These are phyloP conservation scores for Oligia fasciuncula DNA, from an alignment of 2,888 invertebrate species.

Conservation along the genomic window DNA sequence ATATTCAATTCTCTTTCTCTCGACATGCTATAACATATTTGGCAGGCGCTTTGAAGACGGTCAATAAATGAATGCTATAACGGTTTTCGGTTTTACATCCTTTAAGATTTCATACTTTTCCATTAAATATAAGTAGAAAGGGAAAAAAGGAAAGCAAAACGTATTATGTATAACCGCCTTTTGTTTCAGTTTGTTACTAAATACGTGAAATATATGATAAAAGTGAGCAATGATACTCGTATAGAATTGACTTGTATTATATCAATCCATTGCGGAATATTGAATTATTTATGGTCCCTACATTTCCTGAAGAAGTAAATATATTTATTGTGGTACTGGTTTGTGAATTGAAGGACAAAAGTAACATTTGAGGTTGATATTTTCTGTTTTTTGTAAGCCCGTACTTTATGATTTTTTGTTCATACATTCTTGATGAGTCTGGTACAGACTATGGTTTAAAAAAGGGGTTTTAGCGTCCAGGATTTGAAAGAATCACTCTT, in stretches of 20 bases:
- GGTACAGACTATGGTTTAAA: not conserved
- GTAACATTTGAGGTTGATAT: not conserved
- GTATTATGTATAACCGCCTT: constrained; percentile 23
- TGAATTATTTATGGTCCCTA: constrained; percentile 46
- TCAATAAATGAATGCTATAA: not conserved
- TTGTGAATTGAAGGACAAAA: constrained; percentile 26
- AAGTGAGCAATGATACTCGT: constrained; percentile 36
- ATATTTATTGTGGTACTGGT: constrained; percentile 31
- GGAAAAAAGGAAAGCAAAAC: constrained; percentile 2
- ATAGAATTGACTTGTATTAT: constrained; percentile 36
- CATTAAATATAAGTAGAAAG: constrained; percentile 1
- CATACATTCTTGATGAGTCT: not conserved
- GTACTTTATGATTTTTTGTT: not conserved
- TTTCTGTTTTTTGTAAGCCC: not conserved
- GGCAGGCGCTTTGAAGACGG: constrained; percentile 37
- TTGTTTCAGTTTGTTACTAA: constrained; percentile 26
- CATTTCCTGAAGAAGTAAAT: constrained; percentile 44
- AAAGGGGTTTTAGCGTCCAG: too few relatives aligned
- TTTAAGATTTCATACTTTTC: constrained; percentile 15
- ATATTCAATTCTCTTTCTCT: not conserved
- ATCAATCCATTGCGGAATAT: constrained; percentile 47
- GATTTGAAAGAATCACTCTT: not conserved
- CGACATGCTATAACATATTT: constrained; percentile 19
- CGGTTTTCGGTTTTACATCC: not conserved
- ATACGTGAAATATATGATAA: constrained; percentile 33